phyloP scores from a whole-genome alignment of 2,888 invertebrate species.

The Notodonta ziczac region DNA sequence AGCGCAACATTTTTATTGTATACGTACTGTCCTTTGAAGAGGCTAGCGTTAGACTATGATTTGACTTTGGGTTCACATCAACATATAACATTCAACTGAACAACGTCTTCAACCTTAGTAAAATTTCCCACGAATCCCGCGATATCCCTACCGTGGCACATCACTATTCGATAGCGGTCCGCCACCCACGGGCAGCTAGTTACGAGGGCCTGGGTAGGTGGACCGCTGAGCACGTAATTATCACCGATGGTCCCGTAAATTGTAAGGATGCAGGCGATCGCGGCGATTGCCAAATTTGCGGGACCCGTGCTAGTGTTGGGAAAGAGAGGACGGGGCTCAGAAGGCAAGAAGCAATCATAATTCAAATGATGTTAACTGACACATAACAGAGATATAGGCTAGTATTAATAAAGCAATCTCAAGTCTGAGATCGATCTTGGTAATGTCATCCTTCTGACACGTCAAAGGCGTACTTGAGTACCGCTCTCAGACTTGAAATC shows the following conservation, averaged over 20 bases:
- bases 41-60: too few relatives aligned
- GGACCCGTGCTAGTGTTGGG: slow-evolving; percentile 11
- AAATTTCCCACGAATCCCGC: slow-evolving; percentile 24
- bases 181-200: slow-evolving; percentile 48
- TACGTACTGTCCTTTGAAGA: too few relatives aligned
- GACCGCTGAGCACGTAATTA: slow-evolving; percentile 57
- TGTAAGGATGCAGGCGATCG: slow-evolving; percentile 62
- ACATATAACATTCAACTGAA: too few relatives aligned
- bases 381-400: too few relatives aligned
- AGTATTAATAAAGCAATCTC: too few relatives aligned
- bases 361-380: too few relatives aligned
- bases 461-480: too few relatives aligned
- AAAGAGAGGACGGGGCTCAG: background rate
- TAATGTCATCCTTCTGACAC: too few relatives aligned
- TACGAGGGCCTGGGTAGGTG: slow-evolving; percentile 4
- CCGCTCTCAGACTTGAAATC: too few relatives aligned
- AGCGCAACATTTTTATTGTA: too few relatives aligned
- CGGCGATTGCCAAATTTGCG: slow-evolving; percentile 67
- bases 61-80: too few relatives aligned
- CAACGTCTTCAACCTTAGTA: background rate
- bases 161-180: slow-evolving; percentile 20
- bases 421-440: too few relatives aligned
- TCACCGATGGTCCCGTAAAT: slow-evolving; percentile 72
- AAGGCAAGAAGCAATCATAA: background rate
- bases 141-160: slow-evolving; percentile 9